Conservation (phyloP, 1,140 invertebrate genomes). For the Melanaphis sacchari region DNA sequence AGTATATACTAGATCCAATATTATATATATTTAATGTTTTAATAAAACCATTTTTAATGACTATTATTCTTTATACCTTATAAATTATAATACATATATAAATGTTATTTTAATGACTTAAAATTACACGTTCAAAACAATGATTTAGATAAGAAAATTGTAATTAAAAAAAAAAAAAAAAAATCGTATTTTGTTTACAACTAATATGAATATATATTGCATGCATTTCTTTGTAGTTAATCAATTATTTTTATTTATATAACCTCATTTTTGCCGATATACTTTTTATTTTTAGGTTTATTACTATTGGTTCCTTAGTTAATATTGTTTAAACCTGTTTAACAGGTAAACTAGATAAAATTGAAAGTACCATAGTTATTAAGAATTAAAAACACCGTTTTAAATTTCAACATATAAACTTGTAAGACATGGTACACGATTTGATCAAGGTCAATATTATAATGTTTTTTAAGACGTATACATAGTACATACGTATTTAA, state of each 20-base stretch:
- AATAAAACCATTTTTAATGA: not conserved
- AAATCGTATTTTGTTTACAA: not conserved
- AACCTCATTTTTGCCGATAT: not conserved
- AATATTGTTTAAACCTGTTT: not conserved
- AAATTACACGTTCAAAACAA: not conserved
- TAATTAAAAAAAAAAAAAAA: too few relatives aligned
- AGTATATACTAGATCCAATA: not conserved
- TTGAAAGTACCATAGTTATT: slow-evolving; percentile 18
- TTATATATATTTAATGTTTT: not conserved
- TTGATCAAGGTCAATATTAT: slow-evolving; percentile 12
- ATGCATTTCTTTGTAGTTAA: not conserved
- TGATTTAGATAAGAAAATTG: too few relatives aligned
- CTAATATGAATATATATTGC: not conserved
- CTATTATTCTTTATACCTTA: not conserved
- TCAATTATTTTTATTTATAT: not conserved
- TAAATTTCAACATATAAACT: slow-evolving; percentile 9
- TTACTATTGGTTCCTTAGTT: not conserved
- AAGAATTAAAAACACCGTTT: not conserved
- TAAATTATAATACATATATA: too few relatives aligned
- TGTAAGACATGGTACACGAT: not conserved
- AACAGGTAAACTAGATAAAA: not conserved
- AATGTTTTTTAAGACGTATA: not conserved
- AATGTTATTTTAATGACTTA: not conserved
- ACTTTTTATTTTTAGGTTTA: not conserved
- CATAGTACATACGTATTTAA: too few relatives aligned